A percentile compares a stretch with the other conserved stretches of the same genome.
Evolutionary conservation across 2,888 invertebrate genomes (phyloP).

Genomic region (Zeuzera pyrina): DNA sequence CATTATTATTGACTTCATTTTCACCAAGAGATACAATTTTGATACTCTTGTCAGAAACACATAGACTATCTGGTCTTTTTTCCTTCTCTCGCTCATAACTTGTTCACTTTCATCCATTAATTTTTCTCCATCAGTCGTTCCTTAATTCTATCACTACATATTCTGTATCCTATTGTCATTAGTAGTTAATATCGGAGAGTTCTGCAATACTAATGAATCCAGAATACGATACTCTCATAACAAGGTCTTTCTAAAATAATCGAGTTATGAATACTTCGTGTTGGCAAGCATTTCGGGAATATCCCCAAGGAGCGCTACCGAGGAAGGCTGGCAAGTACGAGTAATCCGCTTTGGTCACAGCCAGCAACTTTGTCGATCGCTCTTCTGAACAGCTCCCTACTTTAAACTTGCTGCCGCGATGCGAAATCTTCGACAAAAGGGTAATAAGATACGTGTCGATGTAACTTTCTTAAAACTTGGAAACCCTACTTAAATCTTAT

Average conservation of each 20-base stretch:
- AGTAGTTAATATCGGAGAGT: no score
- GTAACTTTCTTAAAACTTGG: conserved; percentile 1
- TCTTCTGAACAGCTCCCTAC: conserved; percentile 37
- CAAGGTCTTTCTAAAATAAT: conserved; percentile 33
- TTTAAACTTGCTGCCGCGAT: conserved; percentile 42
- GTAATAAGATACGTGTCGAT: conserved; percentile 38
- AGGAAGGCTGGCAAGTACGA: conserved; percentile 24
- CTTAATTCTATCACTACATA: no score
- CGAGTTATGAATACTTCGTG: conserved; percentile 43
- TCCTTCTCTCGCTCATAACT: no score
- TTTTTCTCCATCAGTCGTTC: no score
- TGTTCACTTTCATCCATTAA: no score
- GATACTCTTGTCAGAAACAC: no score
- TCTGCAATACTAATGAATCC: no score
- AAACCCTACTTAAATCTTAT: not conserved
- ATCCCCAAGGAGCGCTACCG: not conserved
- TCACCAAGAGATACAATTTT: no score
- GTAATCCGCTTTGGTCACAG: conserved; percentile 48
- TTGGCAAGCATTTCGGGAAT: not conserved
- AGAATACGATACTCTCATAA: no score
- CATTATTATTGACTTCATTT: no score
- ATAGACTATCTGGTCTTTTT: no score
- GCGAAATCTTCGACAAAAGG: conserved; percentile 29
- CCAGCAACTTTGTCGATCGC: conserved; percentile 48
- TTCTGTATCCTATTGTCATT: no score